A percentile compares a stretch with the other conserved stretches of the same genome.
These are phyloP conservation scores for Podarcis siculus DNA, from an alignment of 2,797 vertebrate genomes.

Conservation along the genomic window DNA sequence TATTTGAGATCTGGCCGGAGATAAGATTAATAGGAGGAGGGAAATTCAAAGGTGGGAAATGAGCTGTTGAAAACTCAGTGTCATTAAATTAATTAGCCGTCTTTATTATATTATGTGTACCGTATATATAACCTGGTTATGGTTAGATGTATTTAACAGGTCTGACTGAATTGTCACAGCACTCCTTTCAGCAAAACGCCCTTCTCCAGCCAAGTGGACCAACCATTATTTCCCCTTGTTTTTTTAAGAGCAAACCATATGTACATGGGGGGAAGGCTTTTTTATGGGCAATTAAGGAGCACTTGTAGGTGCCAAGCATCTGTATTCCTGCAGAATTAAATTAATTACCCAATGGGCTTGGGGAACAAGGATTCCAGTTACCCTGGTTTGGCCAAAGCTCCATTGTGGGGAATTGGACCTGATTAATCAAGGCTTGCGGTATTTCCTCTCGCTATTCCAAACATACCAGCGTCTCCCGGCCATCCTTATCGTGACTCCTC, in stretches of 20 bases:
- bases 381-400: constrained; percentile 23
- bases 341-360: constrained; percentile 60
- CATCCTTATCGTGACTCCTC: constrained; percentile 45
- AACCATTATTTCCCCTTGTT: constrained; percentile 50
- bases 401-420: constrained; percentile 33
- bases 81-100: constrained; percentile 38
- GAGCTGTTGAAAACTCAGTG: constrained; percentile 17
- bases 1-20: neutral
- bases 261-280: constrained; percentile 2
- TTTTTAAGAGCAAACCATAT: constrained; percentile 57
- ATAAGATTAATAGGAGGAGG: neutral
- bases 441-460: constrained; percentile 61
- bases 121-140: neutral
- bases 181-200: constrained; percentile 17
- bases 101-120: neutral
- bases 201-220: constrained; percentile 49
- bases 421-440: constrained; percentile 62
- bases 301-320: constrained; percentile 62
- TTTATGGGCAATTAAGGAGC: constrained; percentile 57
- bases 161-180: constrained; percentile 31
- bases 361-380: constrained; percentile 60
- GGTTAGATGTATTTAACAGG: constrained; percentile 44
- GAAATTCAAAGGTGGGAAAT: neutral
- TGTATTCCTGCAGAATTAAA: constrained; percentile 65
- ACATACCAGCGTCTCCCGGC: constrained; percentile 43